Percentiles rank a stretch among this genome's conserved stretches.
Evolutionary conservation across 2,113 vertebrate species (phyloP).

Genomic region (Phoenicopterus ruber): DNA sequence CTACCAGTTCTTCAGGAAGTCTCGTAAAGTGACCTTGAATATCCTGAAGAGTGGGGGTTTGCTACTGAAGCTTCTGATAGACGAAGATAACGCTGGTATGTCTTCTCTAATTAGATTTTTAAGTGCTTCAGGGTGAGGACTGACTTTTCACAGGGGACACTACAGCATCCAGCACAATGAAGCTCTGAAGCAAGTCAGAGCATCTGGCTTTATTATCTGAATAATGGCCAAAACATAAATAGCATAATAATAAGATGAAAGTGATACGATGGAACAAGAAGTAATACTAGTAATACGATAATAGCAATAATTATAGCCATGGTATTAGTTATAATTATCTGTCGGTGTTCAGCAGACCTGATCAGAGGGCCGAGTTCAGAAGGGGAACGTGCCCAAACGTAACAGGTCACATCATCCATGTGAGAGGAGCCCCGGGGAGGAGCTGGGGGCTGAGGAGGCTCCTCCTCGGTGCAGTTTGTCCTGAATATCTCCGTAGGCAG

Average conservation of each 20-base stretch:
- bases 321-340: neutral
- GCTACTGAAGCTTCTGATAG: neutral
- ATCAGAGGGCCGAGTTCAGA: neutral
- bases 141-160: neutral
- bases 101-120: slow-evolving; percentile 22
- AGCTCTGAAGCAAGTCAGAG: slow-evolving; percentile 1
- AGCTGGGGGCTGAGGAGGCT: neutral
- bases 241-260: neutral
- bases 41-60: neutral
- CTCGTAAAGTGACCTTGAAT: slow-evolving; percentile 3
- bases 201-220: neutral
- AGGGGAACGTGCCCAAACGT: accelerated
- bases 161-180: neutral
- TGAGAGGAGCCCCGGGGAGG: neutral
- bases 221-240: neutral
- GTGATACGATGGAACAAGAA: neutral
- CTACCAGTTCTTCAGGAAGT: neutral
- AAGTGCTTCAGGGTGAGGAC: neutral
- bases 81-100: neutral
- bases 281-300: neutral
- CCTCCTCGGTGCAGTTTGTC: neutral
- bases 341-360: neutral
- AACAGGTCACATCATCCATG: no score
- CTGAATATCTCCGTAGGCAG: neutral
- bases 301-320: neutral